Conservation (phyloP, 2,888 invertebrate species). For the Anagyrus pseudococci region DNA sequence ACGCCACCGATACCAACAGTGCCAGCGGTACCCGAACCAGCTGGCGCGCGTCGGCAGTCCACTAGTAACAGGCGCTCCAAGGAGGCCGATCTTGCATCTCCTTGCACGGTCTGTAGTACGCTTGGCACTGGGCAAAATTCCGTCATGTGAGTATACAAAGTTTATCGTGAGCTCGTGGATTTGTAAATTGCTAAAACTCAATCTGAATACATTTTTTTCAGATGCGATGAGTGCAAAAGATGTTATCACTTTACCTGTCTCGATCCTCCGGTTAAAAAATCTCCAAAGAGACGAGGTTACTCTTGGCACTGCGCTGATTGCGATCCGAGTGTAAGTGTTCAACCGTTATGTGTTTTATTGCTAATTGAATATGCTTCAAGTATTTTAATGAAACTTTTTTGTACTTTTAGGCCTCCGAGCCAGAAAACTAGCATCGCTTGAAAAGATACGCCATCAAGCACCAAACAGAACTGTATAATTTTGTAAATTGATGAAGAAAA, state of each 20-base stretch:
- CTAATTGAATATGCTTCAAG: neutral
- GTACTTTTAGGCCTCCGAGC: constrained; percentile 57
- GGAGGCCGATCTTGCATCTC: constrained; percentile 62
- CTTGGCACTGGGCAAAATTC: constrained; percentile 71
- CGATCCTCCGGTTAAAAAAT: constrained; percentile 92
- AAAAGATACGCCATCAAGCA: constrained; percentile 20
- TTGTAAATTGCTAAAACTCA: constrained; percentile 1
- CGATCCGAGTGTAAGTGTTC: constrained; percentile 81
- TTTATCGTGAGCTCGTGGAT: neutral
- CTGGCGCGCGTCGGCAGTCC: constrained; percentile 42
- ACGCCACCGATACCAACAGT: constrained; percentile 17
- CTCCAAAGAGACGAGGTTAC: constrained; percentile 92
- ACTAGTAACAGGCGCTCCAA: constrained; percentile 53
- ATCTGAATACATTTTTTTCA: constrained; percentile 55
- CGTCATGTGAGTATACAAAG: constrained; percentile 64
- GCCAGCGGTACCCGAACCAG: constrained; percentile 10
- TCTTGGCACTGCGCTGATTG: constrained; percentile 97
- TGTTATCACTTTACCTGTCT: constrained; percentile 92
- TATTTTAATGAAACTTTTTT: constrained; percentile 16
- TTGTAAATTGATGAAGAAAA: constrained; percentile 36
- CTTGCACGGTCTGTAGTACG: constrained; percentile 73
- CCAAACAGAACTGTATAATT: constrained; percentile 37
- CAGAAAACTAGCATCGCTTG: constrained; percentile 49
- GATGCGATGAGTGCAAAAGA: constrained; percentile 90
- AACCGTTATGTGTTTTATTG: constrained; percentile 61